These are phyloP conservation scores for Bambusicola thoracicus DNA, from an alignment of 2,113 vertebrate genomes.

Conservation along the genomic window DNA sequence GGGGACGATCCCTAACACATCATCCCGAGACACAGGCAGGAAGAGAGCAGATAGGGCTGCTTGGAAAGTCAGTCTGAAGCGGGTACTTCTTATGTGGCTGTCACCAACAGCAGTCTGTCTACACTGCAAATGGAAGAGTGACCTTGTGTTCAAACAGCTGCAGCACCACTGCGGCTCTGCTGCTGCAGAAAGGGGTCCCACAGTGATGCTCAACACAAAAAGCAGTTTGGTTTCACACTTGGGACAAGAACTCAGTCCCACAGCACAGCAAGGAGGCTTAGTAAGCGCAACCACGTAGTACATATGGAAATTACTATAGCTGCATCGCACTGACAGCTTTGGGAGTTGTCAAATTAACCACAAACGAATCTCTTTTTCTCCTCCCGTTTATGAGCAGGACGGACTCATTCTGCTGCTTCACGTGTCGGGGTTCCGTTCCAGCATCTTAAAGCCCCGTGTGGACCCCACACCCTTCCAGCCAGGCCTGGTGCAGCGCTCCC, in stretches of 20 bases:
- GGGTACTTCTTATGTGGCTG: not conserved
- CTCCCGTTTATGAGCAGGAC: not conserved
- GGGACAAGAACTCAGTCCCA: constrained; percentile 10
- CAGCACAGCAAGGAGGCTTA: constrained; percentile 2
- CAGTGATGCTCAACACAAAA: not conserved
- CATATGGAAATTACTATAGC: constrained; percentile 4
- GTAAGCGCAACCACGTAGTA: not conserved
- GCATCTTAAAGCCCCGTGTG: not conserved
- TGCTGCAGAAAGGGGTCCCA: not conserved
- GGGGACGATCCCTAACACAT: not conserved
- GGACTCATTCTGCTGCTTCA: not conserved
- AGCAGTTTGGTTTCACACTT: not conserved
- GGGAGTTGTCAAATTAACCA: not conserved
- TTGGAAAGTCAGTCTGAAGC: not conserved
- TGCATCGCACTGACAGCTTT: not conserved
- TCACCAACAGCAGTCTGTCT: not conserved
- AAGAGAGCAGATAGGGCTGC: not conserved
- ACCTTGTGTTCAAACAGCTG: not conserved
- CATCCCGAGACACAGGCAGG: not conserved
- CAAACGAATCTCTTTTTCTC: not conserved
- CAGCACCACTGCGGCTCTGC: not conserved
- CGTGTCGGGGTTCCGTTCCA: not conserved
- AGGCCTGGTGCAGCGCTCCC: not conserved
- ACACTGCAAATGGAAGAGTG: not conserved
- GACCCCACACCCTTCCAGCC: not conserved